Evolutionary conservation across 2,888 invertebrate genomes (phyloP), one percentile per base, ranked within the genome.

Genomic region (Cephus rjabovi): DNA sequence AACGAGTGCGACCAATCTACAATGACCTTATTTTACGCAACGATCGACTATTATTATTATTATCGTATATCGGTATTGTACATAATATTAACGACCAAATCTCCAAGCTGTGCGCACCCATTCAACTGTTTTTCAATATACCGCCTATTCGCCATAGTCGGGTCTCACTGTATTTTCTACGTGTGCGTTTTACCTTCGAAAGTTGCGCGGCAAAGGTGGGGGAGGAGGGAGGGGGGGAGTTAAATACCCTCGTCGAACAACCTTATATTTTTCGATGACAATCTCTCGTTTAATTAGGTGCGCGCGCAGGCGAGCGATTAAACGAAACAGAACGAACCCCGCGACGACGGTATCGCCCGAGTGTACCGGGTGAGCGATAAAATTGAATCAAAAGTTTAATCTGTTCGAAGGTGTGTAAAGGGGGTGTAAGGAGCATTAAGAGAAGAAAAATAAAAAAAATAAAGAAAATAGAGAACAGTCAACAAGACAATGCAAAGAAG

Each of bases 21-120:
- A 23, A 76, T 56, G 73, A 76, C 76, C 76, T 73, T 76, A 73
- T 56, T 76, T 76, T 73, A 76, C 73, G 73, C 76, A 69, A 73
- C 76, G 73, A 76, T 73, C 76, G 31, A 76, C 73, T 56, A 34
- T 30, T 76, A 37, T 76, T 76, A 69, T 37, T 69, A 40, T 40
- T 2, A 40, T 40, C 40, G 40, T 23, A 56, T 1, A 23, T 37
- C 37, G 37, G 37, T 15, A 15, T 37, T 4, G 37, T 56, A 56
- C 9, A 30, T 30, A 56, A 56, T 56, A 56, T 23, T 2, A 0
- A 56, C 56, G 56, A 23, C 56, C 56, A 56, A 56, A 9, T 56
- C 23, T 56, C 23, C 56, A 15, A 23, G 56, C 56, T 23, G 23
- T 0, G 56, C 9, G 9, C 35, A 35, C 12, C 56, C 2, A 4